phyloP scores from a whole-genome alignment of 2,888 invertebrate genomes.

The Lasioglossum zephyrum region DNA sequence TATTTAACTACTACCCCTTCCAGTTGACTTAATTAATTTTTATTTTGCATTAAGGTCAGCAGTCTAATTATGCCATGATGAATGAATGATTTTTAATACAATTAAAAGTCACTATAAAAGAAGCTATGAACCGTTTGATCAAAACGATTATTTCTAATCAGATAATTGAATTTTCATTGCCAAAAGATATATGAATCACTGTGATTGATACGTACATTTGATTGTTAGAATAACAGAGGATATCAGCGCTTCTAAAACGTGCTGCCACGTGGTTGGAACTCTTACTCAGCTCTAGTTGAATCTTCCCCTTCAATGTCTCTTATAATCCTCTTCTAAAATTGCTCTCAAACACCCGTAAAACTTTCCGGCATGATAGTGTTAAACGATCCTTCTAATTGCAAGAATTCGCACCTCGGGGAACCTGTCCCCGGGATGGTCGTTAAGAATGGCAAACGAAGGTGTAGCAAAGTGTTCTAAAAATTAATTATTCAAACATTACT shows the following conservation, averaged over 20 bases:
- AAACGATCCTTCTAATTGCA: slow-evolving; percentile 18
- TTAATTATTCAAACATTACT: not conserved
- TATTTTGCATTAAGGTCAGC: not conserved
- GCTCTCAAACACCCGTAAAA: not conserved
- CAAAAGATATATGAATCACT: not conserved
- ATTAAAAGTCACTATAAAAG: not conserved
- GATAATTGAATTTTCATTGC: not conserved
- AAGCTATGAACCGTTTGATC: not conserved
- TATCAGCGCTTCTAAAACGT: not conserved
- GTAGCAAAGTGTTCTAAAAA: not conserved
- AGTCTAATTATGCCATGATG: not conserved
- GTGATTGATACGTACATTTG: not conserved
- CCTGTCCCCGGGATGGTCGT: not conserved
- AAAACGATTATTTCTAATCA: not conserved
- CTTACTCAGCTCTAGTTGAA: not conserved
- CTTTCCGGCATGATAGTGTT: not conserved
- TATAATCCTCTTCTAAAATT: not conserved
- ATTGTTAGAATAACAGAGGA: not conserved
- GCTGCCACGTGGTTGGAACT: not conserved
- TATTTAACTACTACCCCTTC: too few relatives aligned
- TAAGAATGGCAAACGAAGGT: not conserved
- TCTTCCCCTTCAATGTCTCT: not conserved
- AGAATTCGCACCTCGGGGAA: slow-evolving; percentile 9
- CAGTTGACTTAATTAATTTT: not conserved
- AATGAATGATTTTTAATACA: not conserved